Evolutionary conservation across 2,113 vertebrate genomes (phyloP).

Genomic region (Caloenas nicobarica): DNA sequence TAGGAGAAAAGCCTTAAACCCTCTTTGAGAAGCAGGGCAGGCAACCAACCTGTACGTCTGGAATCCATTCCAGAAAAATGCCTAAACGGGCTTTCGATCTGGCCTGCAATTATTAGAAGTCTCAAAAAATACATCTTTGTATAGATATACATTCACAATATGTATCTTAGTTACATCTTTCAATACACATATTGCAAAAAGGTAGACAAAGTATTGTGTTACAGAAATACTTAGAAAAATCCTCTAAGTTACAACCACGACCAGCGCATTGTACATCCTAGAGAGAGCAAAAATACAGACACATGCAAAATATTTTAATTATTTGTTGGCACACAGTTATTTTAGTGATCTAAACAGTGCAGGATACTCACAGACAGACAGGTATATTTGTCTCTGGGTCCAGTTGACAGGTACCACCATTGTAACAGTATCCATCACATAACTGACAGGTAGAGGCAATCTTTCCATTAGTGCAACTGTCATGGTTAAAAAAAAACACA

Average conservation of each 20-base stretch:
- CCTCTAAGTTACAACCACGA: not conserved
- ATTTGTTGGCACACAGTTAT: not conserved
- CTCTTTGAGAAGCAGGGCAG: not conserved
- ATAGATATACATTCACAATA: not conserved
- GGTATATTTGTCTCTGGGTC: slow-evolving; percentile 94
- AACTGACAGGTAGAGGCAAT: slow-evolving; percentile 95
- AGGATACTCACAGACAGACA: slow-evolving; percentile 94
- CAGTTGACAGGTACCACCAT: slow-evolving; percentile 95
- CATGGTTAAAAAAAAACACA: slow-evolving; percentile 1
- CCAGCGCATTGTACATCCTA: not conserved
- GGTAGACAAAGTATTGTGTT: not conserved
- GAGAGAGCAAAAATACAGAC: not conserved
- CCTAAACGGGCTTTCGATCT: not conserved
- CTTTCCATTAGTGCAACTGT: slow-evolving; percentile 95
- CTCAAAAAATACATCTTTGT: not conserved
- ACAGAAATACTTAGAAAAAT: not conserved
- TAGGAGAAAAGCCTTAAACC: not conserved
- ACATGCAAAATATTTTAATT: not conserved
- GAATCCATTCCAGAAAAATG: not conserved
- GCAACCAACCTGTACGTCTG: not conserved
- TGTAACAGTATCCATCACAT: slow-evolving; percentile 99
- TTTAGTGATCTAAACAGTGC: not conserved
- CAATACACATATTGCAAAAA: not conserved
- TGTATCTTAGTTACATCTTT: not conserved
- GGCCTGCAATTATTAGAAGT: not conserved